Base-by-base conservation (phyloP, 2,888 invertebrate species). In the Drosophila barbarae region DNA sequence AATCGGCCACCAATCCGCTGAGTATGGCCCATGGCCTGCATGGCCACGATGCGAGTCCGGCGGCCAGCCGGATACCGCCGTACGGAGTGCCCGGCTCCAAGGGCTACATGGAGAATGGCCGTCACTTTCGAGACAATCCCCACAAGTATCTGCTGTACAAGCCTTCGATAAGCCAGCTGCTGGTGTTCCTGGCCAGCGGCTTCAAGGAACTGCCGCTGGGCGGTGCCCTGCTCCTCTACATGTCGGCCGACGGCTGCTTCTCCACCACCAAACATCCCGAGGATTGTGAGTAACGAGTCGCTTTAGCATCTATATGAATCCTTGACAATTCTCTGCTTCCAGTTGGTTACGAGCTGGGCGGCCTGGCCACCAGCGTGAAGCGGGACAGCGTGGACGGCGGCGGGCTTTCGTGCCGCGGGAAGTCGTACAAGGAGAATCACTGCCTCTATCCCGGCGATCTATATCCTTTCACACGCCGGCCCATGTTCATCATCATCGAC, bases 71-170 rank as follows among this genome's bases (percentile, higher is more conserved):
- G 70, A 90, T 89, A 87, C 90, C 89, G 90, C 89, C 90, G 75
- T 90, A 90, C 66, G 91, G 93, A 90, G 89, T 89, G 34, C 91
- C 91, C 35, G 90, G 90, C 68, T 90, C 90, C 54, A 90, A 90
- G 68, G 90, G 90, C 54, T 92, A 92, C 83, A 90, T 93, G 82
- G 95, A 95, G 88, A 95, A 95, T 88, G 94, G 94, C 36, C 92
- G 93, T 59, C 90, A 91, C 61, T 93, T 93, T 88, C 91, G 95
- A 86, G 95, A 96, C 90, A 98, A 98, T 91, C 98, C 98, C 41
- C 98, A 98, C 91, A 98, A 98, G 90, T 98, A 97, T 91, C 92
- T 98, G 80, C 92, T 98, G 79, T 98, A 96, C 91, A 97, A 97
- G 90, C 98, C 98, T 60, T 96, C 97, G 52, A 94, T 97, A 83